Base-by-base conservation (phyloP, 2,888 invertebrate species). In the Nesidiocoris tenuis region DNA sequence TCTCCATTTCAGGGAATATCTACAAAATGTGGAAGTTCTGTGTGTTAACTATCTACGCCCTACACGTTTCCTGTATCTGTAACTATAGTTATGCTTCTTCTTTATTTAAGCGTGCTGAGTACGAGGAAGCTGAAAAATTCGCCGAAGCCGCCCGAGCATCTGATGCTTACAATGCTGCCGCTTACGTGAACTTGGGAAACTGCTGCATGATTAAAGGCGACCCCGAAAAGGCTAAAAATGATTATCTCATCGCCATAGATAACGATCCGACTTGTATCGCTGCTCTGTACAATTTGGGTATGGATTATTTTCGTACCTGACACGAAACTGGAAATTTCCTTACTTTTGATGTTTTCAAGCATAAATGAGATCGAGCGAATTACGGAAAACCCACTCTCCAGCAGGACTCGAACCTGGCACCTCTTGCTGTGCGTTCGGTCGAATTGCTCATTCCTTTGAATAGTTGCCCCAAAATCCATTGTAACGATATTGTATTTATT, bases 41-140 rank as follows among this genome's bases (percentile, higher is more conserved):
- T n/a, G n/a, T n/a, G n/a, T n/a, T n/a, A n/a, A n/a, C n/a, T n/a
- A n/a, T n/a, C n/a, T n/a, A n/a, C n/a, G n/a, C n/a, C n/a, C n/a
- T n/a, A n/a, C n/a, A n/a, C n/a, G n/a, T n/a, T n/a, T n/a, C n/a
- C n/a, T n/a, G n/a, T n/a, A n/a, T n/a, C n/a, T n/a, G n/a, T n/a
- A n/a, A n/a, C n/a, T n/a, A n/a, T n/a, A n/a, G n/a, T n/a, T n/a
- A n/a, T n/a, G n/a, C n/a, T n/a, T n/a, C n/a, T n/a, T n/a, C n/a
- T n/a, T n/a, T n/a, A n/a, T n/a, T n/a, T n/a, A n/a, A 94, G 92
- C 90, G 94, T 86, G 91, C 91, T 23, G 93, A 94, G 81, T 85
- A 89, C 75, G 88, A 90, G 23, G 91, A 91, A 84, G 94, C 95
- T 1, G 89, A 90, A 81, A 89, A 87, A 83, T 94, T 88, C 84